These are phyloP conservation scores for Protodeltote pygarga DNA, from an alignment of 2,888 invertebrate genomes.

Conservation along the genomic window DNA sequence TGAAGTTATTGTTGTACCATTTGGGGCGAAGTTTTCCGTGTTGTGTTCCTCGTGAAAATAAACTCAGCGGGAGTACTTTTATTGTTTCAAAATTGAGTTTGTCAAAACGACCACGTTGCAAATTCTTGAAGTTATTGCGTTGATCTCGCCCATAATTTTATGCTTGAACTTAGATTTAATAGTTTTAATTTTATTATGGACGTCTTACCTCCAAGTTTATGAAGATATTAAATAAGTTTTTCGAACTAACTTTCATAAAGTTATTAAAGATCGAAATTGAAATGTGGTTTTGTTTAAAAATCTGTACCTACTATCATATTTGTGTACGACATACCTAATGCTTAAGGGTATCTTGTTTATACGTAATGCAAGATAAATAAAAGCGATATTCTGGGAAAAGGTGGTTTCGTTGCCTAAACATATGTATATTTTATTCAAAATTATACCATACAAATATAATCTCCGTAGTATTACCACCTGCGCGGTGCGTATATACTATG, in stretches of 20 bases:
- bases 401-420: constrained; percentile 10
- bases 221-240: background rate
- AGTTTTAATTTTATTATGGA: background rate
- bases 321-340: too few relatives aligned
- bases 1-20: constrained; percentile 53
- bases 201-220: constrained; percentile 1
- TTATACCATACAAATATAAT: constrained; percentile 35
- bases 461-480: constrained; percentile 23
- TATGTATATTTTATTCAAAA: constrained; percentile 39
- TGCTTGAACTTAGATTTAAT: constrained; percentile 16
- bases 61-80: constrained; percentile 50
- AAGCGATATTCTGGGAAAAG: background rate
- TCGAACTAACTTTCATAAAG: background rate
- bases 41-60: constrained; percentile 49
- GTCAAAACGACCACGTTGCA: constrained; percentile 47
- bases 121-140: constrained; percentile 26
- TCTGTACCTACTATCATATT: too few relatives aligned
- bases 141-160: constrained; percentile 22
- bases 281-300: too few relatives aligned
- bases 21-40: constrained; percentile 46
- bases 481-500: constrained; percentile 14
- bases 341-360: too few relatives aligned
- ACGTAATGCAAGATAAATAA: background rate
- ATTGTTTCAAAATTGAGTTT: constrained; percentile 61
- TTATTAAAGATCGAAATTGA: too few relatives aligned